Evolutionary conservation across 1,140 invertebrate species (phyloP).

Genomic region (Ylistrum balloti): DNA sequence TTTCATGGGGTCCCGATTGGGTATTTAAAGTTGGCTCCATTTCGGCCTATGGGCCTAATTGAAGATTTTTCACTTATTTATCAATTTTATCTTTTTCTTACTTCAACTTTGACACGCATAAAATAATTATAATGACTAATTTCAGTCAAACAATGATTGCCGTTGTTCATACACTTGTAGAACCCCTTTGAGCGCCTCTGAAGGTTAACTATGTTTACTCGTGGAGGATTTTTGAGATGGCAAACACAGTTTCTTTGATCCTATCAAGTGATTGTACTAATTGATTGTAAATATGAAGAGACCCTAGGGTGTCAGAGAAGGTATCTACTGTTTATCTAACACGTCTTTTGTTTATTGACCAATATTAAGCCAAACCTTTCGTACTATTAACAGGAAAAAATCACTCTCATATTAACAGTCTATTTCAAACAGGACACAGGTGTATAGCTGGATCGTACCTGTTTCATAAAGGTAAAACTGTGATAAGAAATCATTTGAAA

Average conservation of each 20-base stretch:
- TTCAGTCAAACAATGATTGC: no score
- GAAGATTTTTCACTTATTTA: background rate
- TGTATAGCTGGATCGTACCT: background rate
- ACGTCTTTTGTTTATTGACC: slow-evolving; percentile 2
- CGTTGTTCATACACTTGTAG: no score
- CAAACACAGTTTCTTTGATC: background rate
- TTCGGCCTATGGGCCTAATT: background rate
- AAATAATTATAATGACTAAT: background rate
- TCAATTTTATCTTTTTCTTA: no score
- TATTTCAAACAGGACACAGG: background rate
- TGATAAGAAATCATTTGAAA: no score
- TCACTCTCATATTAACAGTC: background rate
- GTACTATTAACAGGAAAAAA: background rate
- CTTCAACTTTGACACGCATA: no score
- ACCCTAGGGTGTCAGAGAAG: background rate
- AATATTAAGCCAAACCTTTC: background rate
- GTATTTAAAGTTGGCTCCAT: no score
- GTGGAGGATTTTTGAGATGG: background rate
- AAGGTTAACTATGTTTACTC: background rate
- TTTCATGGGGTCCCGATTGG: background rate
- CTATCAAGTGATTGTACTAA: background rate
- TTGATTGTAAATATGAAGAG: slow-evolving; percentile 40
- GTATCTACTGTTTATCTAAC: slow-evolving; percentile 28
- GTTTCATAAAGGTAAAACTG: background rate
- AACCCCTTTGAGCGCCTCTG: background rate